A percentile compares a stretch with the other conserved stretches of the same genome.
Evolutionary conservation across 2,113 vertebrate species (phyloP).

Genomic region (Asarcornis scutulata): DNA sequence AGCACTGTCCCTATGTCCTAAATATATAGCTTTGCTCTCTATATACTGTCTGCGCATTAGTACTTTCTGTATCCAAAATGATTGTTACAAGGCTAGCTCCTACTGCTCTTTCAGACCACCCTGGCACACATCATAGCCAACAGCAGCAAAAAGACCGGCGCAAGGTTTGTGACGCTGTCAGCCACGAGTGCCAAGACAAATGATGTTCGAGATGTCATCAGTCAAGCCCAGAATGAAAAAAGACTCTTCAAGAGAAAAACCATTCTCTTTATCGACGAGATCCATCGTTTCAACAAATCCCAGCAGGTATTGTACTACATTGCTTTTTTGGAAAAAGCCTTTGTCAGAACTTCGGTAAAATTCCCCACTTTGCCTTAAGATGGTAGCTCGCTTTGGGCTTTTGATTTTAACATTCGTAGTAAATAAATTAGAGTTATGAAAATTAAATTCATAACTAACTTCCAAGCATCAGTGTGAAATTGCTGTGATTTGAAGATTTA

Average conservation of each 20-base stretch:
- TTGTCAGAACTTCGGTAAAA: background rate
- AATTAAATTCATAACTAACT: background rate
- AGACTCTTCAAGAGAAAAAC: constrained; percentile 94
- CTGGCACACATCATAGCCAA: constrained; percentile 94
- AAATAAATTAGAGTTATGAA: background rate
- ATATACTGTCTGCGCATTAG: background rate
- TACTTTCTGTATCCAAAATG: background rate
- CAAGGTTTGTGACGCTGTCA: constrained; percentile 89
- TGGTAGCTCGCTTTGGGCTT: background rate
- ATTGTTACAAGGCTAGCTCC: constrained; percentile 3
- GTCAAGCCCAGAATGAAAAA: constrained; percentile 94
- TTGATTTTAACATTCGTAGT: background rate
- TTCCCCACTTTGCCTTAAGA: background rate
- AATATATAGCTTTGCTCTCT: background rate
- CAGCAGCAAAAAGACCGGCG: constrained; percentile 85
- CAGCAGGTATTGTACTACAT: constrained; percentile 85
- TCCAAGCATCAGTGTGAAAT: background rate
- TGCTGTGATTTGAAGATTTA: background rate
- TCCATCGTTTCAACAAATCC: constrained; percentile 97
- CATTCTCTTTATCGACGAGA: constrained; percentile 97
- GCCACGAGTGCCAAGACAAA: constrained; percentile 90
- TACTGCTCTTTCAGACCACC: constrained; percentile 85
- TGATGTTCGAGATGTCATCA: constrained; percentile 94
- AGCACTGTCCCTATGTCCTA: background rate
- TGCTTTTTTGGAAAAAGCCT: background rate